Evolutionary conservation across 2,113 vertebrate species (phyloP), one percentile per base, ranked within the genome.

Genomic region (Cacatua alba): DNA sequence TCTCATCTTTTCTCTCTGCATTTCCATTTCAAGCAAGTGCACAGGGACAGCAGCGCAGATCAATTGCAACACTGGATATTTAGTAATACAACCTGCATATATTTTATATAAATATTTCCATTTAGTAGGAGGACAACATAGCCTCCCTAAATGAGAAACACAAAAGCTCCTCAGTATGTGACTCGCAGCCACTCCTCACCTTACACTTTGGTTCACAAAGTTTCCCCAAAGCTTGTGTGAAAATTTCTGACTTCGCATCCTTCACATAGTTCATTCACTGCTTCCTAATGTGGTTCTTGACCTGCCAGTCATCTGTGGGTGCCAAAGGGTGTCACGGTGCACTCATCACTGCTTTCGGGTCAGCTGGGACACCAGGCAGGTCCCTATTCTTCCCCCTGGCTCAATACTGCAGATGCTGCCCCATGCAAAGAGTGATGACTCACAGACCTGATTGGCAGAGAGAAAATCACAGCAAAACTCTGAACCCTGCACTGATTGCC

Each of bases 11-110:
- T 24, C 90, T 49, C 95, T 41, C 92, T 18, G 79, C 94, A 92
- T 92, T 95, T 77, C 93, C 97, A 95, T 63, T 77, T 46, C 89
- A 83, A 94, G 91, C 72, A 26, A 62, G 79, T 33, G 67, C 70
- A 25, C 76, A 11, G 86, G 76, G 35, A 80, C 23, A 80, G 92
- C 94, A 16, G 78, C 81, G 17, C 17, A 1, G 80, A 93, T 77
- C 88, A 31, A 55, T 91, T 67, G 57, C 48, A 11, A 35, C 95
- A 55, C 33, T 10, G 51, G 53, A 69, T 86, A 78, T 75, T 88
- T 70, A 86, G 80, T 23, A 41, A 95, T n/a, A 59, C 81, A 48
- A 86, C 7, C 19, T 5, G 80, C 23, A 31, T 26, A 35, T 77
- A 63, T 74, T 86, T 90, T 59, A 82, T 72, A 83, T 46, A 77